These are phyloP conservation scores for Drosophila kanapiae DNA, from an alignment of 1,140 invertebrate species.

Conservation along the genomic window DNA sequence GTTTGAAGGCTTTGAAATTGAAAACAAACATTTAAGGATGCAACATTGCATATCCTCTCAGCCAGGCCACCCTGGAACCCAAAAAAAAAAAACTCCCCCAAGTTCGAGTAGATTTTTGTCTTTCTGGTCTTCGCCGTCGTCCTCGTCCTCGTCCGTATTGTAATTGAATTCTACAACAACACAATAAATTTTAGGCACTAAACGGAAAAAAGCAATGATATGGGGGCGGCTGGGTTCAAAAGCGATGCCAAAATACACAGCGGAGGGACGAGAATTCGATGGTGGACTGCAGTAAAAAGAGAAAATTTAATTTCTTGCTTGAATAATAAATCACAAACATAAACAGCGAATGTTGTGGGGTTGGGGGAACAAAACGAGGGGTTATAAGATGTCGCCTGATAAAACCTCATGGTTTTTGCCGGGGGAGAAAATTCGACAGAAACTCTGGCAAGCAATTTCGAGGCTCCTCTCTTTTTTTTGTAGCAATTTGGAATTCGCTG, in stretches of 20 bases:
- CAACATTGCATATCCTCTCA: conserved; percentile 64
- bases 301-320: conserved; percentile 84
- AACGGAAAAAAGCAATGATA: conserved; percentile 38
- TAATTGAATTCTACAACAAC: conserved; percentile 76
- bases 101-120: conserved; percentile 27
- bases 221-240: conserved; percentile 6
- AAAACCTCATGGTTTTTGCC: conserved; percentile 51
- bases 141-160: conserved; percentile 29
- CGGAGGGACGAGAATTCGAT: conserved; percentile 3
- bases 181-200: conserved; percentile 80
- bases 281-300: conserved; percentile 65
- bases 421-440: not conserved
- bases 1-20: conserved; percentile 1
- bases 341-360: conserved; percentile 53
- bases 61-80: not conserved
- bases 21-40: conserved; percentile 60
- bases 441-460: not conserved
- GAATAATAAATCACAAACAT: conserved; percentile 84
- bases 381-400: conserved; percentile 65
- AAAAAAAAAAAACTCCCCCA: conserved; percentile 13
- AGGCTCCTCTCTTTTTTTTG: conserved; percentile 15
- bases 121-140: conserved; percentile 9
- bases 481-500: conserved; percentile 71
- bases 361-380: not conserved
- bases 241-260: conserved; percentile 56